Evolutionary conservation across 2,888 invertebrate genomes (phyloP).

Genomic region (Tachina grossa): DNA sequence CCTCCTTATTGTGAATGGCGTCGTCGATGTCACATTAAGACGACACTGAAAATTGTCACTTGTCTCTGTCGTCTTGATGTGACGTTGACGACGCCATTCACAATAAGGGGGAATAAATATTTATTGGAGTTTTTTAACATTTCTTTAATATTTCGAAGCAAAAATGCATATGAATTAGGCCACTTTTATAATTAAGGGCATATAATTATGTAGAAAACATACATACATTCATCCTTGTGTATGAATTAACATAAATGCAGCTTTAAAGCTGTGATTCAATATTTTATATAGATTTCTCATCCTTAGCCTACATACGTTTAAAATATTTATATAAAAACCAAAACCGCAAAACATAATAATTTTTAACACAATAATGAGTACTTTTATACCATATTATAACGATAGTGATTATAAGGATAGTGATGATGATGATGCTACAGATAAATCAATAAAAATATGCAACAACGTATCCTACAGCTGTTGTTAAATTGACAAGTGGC

Average conservation of each 20-base stretch:
- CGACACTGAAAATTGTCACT: too few relatives aligned
- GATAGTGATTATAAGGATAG: neutral
- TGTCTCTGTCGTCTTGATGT: too few relatives aligned
- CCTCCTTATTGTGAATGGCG: too few relatives aligned
- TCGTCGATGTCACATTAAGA: too few relatives aligned
- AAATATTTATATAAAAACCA: neutral
- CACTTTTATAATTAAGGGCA: too few relatives aligned
- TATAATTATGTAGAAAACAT: neutral
- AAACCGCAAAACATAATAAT: neutral
- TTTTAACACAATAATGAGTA: neutral
- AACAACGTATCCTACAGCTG: slow-evolving; percentile 35
- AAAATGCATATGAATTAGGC: too few relatives aligned
- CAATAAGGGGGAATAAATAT: too few relatives aligned
- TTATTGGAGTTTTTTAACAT: too few relatives aligned
- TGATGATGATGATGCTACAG: neutral
- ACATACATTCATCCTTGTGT: neutral
- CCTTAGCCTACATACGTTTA: slow-evolving; percentile 20
- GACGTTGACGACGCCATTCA: too few relatives aligned
- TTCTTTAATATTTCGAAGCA: too few relatives aligned
- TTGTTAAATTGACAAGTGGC: slow-evolving; percentile 42
- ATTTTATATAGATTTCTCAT: slow-evolving; percentile 7
- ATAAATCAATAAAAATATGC: slow-evolving; percentile 25
- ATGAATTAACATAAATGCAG: slow-evolving; percentile 9
- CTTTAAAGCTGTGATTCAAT: neutral
- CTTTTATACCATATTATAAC: neutral